Conservation (phyloP, 1,140 invertebrate species). For the Elysia chlorotica region DNA sequence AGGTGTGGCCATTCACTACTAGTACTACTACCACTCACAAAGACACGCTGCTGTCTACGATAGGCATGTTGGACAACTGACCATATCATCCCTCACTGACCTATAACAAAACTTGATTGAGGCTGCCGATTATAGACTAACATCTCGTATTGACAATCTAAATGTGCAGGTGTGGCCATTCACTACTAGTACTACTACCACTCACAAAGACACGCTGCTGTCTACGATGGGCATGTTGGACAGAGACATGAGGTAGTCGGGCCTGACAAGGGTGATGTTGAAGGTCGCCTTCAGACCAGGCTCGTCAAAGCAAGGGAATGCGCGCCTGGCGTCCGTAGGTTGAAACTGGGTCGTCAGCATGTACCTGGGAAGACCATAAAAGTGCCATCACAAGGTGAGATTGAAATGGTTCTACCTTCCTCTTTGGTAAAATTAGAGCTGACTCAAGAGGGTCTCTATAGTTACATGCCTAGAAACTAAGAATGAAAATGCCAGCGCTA, state of each 20-base stretch:
- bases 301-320: slow-evolving; percentile 96
- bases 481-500: too few species aligned
- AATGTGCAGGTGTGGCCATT: too few species aligned
- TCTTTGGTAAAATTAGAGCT: neutral
- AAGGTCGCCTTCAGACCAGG: slow-evolving; percentile 86
- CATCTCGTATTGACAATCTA: too few species aligned
- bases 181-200: too few species aligned
- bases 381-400: neutral
- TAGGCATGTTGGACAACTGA: slow-evolving; percentile 26
- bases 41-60: slow-evolving; percentile 1
- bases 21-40: slow-evolving; percentile 8
- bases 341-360: slow-evolving; percentile 75
- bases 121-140: too few species aligned
- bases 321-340: slow-evolving; percentile 81
- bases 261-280: slow-evolving; percentile 72
- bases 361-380: slow-evolving; percentile 61
- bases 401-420: neutral
- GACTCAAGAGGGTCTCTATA: neutral
- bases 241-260: slow-evolving; percentile 6
- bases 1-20: too few species aligned
- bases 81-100: too few species aligned
- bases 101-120: too few species aligned
- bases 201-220: slow-evolving; percentile 8
- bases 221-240: slow-evolving; percentile 23
- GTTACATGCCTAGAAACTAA: neutral